Conservation (phyloP, 30 jellyfish, hydroid and myxozoan genomes). For the Aurelia sp. region DNA sequence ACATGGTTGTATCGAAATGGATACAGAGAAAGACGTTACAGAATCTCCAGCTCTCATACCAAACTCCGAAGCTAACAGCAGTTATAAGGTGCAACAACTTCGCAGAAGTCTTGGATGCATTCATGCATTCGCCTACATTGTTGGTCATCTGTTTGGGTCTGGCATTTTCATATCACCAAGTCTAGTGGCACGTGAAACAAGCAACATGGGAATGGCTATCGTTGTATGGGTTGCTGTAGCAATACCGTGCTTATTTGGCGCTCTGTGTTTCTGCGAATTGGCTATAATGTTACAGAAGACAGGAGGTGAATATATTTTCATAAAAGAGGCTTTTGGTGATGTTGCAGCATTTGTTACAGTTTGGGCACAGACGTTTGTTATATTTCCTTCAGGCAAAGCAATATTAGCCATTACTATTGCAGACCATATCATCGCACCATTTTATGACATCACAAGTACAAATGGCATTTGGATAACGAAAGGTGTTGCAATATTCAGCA, state of each 20-base stretch:
- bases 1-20: too few relatives aligned
- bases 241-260: slow-evolving; percentile 44
- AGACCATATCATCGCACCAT: slow-evolving; percentile 36
- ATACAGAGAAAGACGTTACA: too few relatives aligned
- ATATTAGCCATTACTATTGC: slow-evolving; percentile 51
- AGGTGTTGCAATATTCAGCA: slow-evolving; percentile 26
- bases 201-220: slow-evolving; percentile 40
- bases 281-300: slow-evolving; percentile 43
- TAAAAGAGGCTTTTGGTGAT: slow-evolving; percentile 54
- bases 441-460: slow-evolving; percentile 19
- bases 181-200: slow-evolving; percentile 33
- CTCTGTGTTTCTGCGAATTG: slow-evolving; percentile 37
- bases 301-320: slow-evolving; percentile 50
- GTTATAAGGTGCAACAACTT: too few relatives aligned
- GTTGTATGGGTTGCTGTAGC: slow-evolving; percentile 58
- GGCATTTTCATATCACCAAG: slow-evolving; percentile 77
- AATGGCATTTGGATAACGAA: slow-evolving; percentile 38
- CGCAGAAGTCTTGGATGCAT: slow-evolving; percentile 23
- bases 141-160: slow-evolving; percentile 67
- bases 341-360: slow-evolving; percentile 35
- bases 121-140: slow-evolving; percentile 42
- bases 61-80: too few relatives aligned
- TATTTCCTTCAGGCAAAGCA: slow-evolving; percentile 55
- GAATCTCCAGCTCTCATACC: too few relatives aligned
- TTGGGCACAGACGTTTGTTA: slow-evolving; percentile 54